Evolutionary conservation across 1,140 invertebrate genomes (phyloP).

Genomic region (Pachypeltis micranthus): DNA sequence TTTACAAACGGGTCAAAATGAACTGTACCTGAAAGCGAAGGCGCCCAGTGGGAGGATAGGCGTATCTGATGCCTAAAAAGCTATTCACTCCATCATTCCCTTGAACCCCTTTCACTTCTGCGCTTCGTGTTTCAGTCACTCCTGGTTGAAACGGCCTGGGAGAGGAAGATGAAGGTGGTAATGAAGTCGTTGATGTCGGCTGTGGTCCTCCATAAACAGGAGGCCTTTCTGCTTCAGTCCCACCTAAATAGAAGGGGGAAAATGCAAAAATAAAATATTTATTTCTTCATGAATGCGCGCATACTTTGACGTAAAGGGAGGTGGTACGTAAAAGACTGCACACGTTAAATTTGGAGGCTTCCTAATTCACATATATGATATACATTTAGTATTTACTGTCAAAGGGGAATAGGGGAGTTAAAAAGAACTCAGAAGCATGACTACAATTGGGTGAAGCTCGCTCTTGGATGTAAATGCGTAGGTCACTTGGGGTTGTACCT

Average conservation of each 20-base stretch:
- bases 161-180: neutral
- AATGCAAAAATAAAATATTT: neutral
- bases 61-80: conserved; percentile 60
- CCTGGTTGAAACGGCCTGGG: conserved; percentile 13
- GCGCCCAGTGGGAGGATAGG: conserved; percentile 49
- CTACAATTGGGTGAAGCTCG: too few relatives aligned
- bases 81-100: conserved; percentile 38
- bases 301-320: too few relatives aligned
- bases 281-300: too few relatives aligned
- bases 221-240: neutral
- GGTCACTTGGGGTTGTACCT: too few relatives aligned
- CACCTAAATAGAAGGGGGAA: neutral
- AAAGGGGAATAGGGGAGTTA: too few relatives aligned
- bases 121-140: conserved; percentile 19
- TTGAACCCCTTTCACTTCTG: conserved; percentile 21
- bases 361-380: too few relatives aligned
- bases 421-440: too few relatives aligned
- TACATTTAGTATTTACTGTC: too few relatives aligned
- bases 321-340: too few relatives aligned
- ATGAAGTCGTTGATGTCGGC: neutral
- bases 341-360: too few relatives aligned
- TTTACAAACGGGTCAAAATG: too few relatives aligned
- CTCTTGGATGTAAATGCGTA: too few relatives aligned
- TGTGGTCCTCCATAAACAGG: neutral
- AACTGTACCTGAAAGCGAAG: conserved; percentile 55